Evolutionary conservation across 2,797 vertebrate genomes (phyloP), one percentile per base, ranked within the genome.

Genomic region (Helostoma temminkii): DNA sequence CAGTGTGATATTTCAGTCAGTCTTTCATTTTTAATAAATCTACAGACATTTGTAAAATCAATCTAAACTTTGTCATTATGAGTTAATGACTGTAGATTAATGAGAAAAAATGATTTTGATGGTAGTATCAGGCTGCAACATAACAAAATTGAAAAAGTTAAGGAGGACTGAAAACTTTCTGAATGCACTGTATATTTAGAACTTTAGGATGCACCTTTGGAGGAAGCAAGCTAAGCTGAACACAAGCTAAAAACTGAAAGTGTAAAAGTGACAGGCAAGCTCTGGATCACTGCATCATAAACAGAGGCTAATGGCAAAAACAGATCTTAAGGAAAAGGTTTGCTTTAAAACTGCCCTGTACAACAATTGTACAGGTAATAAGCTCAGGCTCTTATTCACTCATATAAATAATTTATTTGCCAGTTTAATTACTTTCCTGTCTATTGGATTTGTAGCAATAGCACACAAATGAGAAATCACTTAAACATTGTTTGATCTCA

Each of bases 401-500:
- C 7, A 63, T 59, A 50, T 64, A 25, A 66, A 74, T 78, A 2
- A 74, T 74, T 25, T 53, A 69, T 68, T 21, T 32, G 34, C 7
- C 26, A 24, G 37, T 59, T 46, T 68, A 56, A 76, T 66, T 71
- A 34, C 55, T 61, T 71, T 70, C 9, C 54, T 66, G 22, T 70
- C 71, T 58, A 70, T 79, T 72, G 53, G 37, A 18, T 65, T 71
- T 43, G 26, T 18, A 53, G 19, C 28, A 66, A 18, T 56, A 46
- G 25, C 46, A 57, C 39, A 46, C 30, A 62, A 66, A 69, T 71
- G 34, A 78, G 55, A 62, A 65, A 76, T 64, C 42, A 57, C 47
- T 41, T 19, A 15, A 62, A 58, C 50, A 43, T 59, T 66, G 39
- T 55, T 56, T 75, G 42, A 63, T 78, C 55, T 25, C 37, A 43